A percentile compares a stretch with the other conserved stretches of the same genome.
Conservation (phyloP, 2,888 invertebrate genomes). For the Crepidodera aurea region DNA sequence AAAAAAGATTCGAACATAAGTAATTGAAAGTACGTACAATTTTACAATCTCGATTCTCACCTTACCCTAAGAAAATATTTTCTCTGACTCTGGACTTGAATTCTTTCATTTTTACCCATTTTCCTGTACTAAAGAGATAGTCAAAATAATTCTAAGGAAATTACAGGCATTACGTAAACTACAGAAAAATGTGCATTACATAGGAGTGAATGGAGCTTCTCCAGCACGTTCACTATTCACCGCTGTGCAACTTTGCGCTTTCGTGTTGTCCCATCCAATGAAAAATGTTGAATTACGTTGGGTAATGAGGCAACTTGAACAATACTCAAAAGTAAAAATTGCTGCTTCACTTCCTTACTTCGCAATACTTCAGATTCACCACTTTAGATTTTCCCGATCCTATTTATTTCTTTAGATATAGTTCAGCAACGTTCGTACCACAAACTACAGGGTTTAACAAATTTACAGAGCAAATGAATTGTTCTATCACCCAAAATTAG, state of each 20-base stretch:
- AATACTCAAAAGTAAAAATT: conserved; percentile 34
- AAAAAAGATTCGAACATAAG: too few relatives aligned
- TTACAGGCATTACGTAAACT: conserved; percentile 26
- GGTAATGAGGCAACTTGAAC: conserved; percentile 36
- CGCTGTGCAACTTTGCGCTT: conserved; percentile 24
- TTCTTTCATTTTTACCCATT: background rate
- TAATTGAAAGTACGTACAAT: too few relatives aligned
- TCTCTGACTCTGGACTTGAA: too few relatives aligned
- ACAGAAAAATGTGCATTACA: conserved; percentile 32
- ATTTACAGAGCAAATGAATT: too few relatives aligned
- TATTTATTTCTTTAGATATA: conserved; percentile 1
- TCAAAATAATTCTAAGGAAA: background rate
- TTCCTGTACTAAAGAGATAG: background rate
- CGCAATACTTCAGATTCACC: background rate
- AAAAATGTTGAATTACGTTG: conserved; percentile 36
- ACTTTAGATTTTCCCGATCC: background rate
- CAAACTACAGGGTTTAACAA: too few relatives aligned
- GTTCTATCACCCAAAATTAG: too few relatives aligned
- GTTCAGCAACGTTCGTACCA: too few relatives aligned
- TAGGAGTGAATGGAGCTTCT: conserved; percentile 28
- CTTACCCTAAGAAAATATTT: too few relatives aligned
- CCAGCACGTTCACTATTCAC: conserved; percentile 30
- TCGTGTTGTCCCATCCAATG: conserved; percentile 31
- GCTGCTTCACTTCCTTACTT: background rate
- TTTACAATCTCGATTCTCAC: too few relatives aligned